Evolutionary conservation across 1,140 invertebrate genomes (phyloP).

Genomic region (Odontomachus brunneus): DNA sequence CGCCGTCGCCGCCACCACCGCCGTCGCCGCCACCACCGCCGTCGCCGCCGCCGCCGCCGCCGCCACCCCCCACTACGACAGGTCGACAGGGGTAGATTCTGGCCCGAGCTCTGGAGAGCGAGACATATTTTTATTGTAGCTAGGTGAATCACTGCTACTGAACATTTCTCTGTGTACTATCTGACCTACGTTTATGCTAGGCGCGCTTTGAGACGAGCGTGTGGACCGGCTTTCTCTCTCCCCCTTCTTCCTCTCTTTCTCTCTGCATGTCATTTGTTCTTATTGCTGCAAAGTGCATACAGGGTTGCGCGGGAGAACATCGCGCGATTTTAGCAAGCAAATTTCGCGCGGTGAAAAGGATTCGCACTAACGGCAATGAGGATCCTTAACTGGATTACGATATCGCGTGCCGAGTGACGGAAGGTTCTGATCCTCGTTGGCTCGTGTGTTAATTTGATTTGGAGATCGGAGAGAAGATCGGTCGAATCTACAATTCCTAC

Average conservation of each 20-base stretch:
- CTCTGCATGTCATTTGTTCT: conserved; percentile 4
- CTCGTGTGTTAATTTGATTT: no score
- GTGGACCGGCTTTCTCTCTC: not conserved
- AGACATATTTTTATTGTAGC: conserved; percentile 78
- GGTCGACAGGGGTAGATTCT: conserved; percentile 80
- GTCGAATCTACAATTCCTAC: no score
- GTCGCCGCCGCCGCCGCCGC: conserved; percentile 65
- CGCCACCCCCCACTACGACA: conserved; percentile 67
- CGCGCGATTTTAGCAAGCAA: not conserved
- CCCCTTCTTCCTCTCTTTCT: not conserved
- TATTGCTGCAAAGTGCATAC: not conserved
- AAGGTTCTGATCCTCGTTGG: no score
- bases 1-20: conserved; percentile 58
- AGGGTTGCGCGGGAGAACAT: not conserved
- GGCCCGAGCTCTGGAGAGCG: conserved; percentile 68
- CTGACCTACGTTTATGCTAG: conserved; percentile 2
- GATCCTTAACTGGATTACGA: no score
- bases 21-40: conserved; percentile 76
- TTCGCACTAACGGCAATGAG: not conserved
- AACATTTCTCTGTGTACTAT: conserved; percentile 33
- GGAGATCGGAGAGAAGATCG: no score
- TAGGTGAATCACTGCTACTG: conserved; percentile 79
- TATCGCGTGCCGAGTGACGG: no score
- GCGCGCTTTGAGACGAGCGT: not conserved
- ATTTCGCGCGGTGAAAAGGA: not conserved